A percentile compares a stretch with the other conserved stretches of the same genome.
phyloP scores from a whole-genome alignment of 2,888 invertebrate genomes.

The Oscheius onirici region DNA sequence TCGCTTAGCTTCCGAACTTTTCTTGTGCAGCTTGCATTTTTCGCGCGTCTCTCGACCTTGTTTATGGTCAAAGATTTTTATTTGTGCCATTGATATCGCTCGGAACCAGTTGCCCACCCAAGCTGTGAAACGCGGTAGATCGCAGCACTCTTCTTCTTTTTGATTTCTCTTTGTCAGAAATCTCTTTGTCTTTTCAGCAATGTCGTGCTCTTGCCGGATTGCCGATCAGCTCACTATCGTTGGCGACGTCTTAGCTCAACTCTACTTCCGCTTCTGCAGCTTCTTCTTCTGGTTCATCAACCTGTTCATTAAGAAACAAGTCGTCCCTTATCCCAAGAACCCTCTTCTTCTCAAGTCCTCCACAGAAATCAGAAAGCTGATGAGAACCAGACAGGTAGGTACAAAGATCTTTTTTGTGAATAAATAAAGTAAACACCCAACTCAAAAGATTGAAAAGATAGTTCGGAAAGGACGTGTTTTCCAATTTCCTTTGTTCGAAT shows the following conservation, averaged over 20 bases:
- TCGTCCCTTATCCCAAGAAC: neutral
- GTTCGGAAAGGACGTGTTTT: too few species aligned
- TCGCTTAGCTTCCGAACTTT: too few species aligned
- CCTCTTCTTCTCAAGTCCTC: neutral
- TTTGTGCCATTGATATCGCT: too few species aligned
- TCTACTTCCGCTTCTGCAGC: neutral
- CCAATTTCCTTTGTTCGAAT: too few species aligned
- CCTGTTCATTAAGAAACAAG: conserved; percentile 1
- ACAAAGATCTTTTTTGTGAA: too few species aligned
- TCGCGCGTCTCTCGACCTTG: too few species aligned
- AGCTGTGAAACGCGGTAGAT: neutral
- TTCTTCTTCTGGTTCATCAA: neutral
- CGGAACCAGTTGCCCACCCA: too few species aligned
- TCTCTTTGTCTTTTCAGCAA: neutral
- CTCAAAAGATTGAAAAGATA: too few species aligned
- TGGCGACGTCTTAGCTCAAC: neutral
- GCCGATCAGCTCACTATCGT: neutral
- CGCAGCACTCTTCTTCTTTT: neutral
- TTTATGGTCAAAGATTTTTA: too few species aligned
- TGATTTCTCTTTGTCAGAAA: neutral
- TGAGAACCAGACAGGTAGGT: neutral
- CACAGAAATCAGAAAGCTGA: neutral
- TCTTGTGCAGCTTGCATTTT: too few species aligned
- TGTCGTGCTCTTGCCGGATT: neutral
- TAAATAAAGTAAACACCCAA: too few species aligned